A percentile compares a stretch with the other conserved stretches of the same genome.
Evolutionary conservation across 2,888 invertebrate species (phyloP).

Genomic region (Byasa hedistus): DNA sequence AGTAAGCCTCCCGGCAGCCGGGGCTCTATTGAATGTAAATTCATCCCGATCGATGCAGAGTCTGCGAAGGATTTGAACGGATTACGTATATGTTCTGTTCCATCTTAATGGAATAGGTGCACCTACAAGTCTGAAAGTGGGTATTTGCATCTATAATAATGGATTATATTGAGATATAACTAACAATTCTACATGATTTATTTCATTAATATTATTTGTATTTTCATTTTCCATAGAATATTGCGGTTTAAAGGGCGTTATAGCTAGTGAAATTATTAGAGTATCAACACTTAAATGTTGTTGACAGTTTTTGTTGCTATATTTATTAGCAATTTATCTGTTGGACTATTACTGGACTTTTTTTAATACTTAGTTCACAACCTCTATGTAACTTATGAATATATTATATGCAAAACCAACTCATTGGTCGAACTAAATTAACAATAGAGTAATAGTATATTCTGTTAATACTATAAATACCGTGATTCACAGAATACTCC

Average conservation of each 20-base stretch:
- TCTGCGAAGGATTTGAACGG: conserved; percentile 24
- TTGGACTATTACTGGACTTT: background rate
- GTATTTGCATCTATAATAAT: background rate
- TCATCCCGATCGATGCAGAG: conserved; percentile 19
- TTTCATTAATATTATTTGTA: background rate
- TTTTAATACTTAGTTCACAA: background rate
- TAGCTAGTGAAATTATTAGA: too few relatives aligned
- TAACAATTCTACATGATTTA: background rate
- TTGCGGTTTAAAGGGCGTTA: too few relatives aligned
- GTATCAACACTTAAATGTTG: too few relatives aligned
- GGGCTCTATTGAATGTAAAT: conserved; percentile 29
- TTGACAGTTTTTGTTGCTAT: too few relatives aligned
- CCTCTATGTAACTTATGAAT: background rate
- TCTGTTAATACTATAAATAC: background rate
- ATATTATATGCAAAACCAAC: background rate
- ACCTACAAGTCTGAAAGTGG: conserved; percentile 6
- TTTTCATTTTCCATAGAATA: background rate
- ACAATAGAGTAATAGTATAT: background rate
- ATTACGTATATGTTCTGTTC: conserved; percentile 17
- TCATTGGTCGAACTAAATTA: background rate
- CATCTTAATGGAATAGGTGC: conserved; percentile 9
- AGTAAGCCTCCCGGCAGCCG: conserved; percentile 14
- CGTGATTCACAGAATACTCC: conserved; percentile 39
- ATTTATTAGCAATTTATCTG: too few relatives aligned
- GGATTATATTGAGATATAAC: background rate